Base-by-base conservation (phyloP, 2,797 vertebrate genomes). In the Enteromius paludinosus region DNA sequence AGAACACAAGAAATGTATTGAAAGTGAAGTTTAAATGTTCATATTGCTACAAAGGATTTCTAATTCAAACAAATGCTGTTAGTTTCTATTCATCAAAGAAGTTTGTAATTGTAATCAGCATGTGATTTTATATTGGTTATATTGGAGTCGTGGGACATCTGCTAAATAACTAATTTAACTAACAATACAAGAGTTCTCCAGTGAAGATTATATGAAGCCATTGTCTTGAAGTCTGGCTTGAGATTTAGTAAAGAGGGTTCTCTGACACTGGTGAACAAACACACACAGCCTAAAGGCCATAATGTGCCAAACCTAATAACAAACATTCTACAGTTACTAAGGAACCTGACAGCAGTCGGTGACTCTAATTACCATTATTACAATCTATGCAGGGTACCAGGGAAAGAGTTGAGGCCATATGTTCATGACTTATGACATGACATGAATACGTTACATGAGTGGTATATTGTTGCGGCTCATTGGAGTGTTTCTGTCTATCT, bases 271-370 rank as follows among this genome's bases (percentile, higher is more conserved):
- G 43, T n/a, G 17, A 23, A 73, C 3, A 35, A 2, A 66, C 23
- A 65, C 33, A 82, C 33, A 62, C 33, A 62, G 30, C 15, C 56
- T 47, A 10, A n/a, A 64, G 43, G 41, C 23, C 30, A 54, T 10
- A 8, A 11, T 25, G 56, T 52, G 49, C 68, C 41, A 20, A 28
- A 56, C 35, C 59, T 41, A 30, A 74, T 81, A 47, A 73, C 59
- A 72, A 79, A 66, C 72, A 75, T 49, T 83, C 54, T 66, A 59
- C 78, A 38, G 82, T 86, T 84, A 43, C 82, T 30, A 78, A 69
- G 82, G 77, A 30, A 84, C 85, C 14, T 30, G 59, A 65, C 66
- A 66, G 64, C 14, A 68, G 82, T 30, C 23, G 33, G 41, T 45
- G 54, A 62, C 59, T 81, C 35, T 61, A 71, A 71, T 56, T 52